Conservation (phyloP, 2,888 invertebrate species). For the Drosophila atripex region DNA sequence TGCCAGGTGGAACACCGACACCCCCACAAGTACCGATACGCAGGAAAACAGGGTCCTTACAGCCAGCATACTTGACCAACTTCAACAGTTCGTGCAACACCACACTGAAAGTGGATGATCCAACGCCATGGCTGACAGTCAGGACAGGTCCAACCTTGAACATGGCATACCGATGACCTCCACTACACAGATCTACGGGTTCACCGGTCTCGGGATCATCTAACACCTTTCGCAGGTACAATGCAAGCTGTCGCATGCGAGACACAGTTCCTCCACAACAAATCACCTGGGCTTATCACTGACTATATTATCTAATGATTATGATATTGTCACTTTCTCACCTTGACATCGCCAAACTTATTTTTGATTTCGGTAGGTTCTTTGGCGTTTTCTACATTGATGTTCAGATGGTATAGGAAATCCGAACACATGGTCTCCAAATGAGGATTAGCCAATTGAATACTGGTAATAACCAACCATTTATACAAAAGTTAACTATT, state of each 20-base stretch:
- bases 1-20: conserved; percentile 94
- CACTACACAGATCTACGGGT: conserved; percentile 92
- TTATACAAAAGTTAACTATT: neutral
- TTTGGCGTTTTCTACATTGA: conserved; percentile 92
- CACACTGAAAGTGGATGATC: conserved; percentile 97
- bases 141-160: conserved; percentile 89
- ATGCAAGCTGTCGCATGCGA: conserved; percentile 95
- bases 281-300: conserved; percentile 88
- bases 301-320: neutral
- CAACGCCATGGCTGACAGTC: conserved; percentile 93
- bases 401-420: conserved; percentile 94
- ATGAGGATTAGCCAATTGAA: conserved; percentile 57
- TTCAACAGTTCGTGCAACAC: conserved; percentile 98
- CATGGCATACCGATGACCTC: conserved; percentile 95
- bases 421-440: conserved; percentile 84
- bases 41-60: conserved; percentile 94
- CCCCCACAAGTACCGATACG: conserved; percentile 97
- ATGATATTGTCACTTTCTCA: conserved; percentile 75
- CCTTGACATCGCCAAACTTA: conserved; percentile 97
- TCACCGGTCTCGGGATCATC: conserved; percentile 92
- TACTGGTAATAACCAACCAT: conserved; percentile 1
- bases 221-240: conserved; percentile 92
- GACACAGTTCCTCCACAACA: conserved; percentile 97
- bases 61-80: conserved; percentile 95
- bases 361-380: conserved; percentile 89